Evolutionary conservation across 2,113 vertebrate genomes (phyloP), one percentile per base, ranked within the genome.

Genomic region (Zosterops lateralis): DNA sequence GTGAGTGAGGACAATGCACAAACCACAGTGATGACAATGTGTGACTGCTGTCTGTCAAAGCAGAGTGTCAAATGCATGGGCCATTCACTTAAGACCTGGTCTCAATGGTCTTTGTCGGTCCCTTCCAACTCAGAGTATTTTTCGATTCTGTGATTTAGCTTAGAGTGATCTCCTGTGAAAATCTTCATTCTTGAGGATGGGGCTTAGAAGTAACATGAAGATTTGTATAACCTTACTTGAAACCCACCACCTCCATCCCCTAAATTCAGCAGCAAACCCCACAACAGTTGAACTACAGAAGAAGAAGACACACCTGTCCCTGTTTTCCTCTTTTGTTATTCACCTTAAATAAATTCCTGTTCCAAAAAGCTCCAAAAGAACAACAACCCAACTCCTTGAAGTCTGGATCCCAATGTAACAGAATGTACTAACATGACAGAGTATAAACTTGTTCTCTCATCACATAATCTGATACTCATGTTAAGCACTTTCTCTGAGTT

Each of bases 371-470:
- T 29, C 42, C 14, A 18, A 29, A 73, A 19, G 7, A 88, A 61
- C 6, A 77, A 50, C 6, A 77, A 60, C 2, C 1, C 11, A 18
- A 6, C 4, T 2, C 5, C 17, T 7, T 5, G 10, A 42, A 58
- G 14, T 1, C 5, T 12, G 6, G 50, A 34, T 36, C 42, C 31
- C 48, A 91, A 3, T 4, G 47, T 19, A 66, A 72, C 17, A 79
- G n/a, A 67, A 87, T 1, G 4, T 22, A 54, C 20, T 77, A 72
- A 36, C 38, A 34, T 3, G 28, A 58, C 0, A 20, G 31, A 71
- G 71, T 15, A 47, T 25, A 58, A 84, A 44, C 21, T 70, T 45
- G 6, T 40, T 47, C 31, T 76, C n/a, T 50, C 11, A 15, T 60
- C 40, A 51, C 14, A 71, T 54, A 48, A 82, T 24, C 32, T 51